These are phyloP conservation scores for Hyla sarda DNA, from an alignment of 2,113 vertebrate genomes.

Conservation along the genomic window DNA sequence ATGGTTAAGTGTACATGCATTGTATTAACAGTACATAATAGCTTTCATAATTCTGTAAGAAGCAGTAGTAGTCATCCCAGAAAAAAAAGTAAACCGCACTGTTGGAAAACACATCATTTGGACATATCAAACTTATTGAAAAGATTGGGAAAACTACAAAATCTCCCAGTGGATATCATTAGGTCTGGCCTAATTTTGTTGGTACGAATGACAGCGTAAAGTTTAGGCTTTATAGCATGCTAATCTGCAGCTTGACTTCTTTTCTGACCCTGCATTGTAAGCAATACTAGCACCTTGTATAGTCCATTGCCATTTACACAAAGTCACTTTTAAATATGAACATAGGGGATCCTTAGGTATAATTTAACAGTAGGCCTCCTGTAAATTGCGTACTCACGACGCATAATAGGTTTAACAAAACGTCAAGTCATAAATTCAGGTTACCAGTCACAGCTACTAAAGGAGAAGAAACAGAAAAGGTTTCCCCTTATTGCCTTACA, in stretches of 20 bases:
- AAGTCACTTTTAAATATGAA: conserved; percentile 7
- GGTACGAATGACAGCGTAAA: background rate
- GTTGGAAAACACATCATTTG: conserved; percentile 68
- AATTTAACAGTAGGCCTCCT: background rate
- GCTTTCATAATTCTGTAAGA: conserved; percentile 62
- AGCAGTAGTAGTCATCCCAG: conserved; percentile 63
- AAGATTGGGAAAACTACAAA: background rate
- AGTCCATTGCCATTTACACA: conserved; percentile 15
- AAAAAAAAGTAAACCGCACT: conserved; percentile 66
- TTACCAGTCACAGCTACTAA: background rate
- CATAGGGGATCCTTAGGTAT: background rate
- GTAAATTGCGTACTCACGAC: background rate
- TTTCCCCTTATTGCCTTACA: conserved; percentile 54
- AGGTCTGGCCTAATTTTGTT: background rate
- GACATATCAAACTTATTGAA: background rate
- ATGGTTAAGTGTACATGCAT: conserved; percentile 65
- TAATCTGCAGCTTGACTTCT: conserved; percentile 12
- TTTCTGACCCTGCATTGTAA: conserved; percentile 32
- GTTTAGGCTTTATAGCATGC: conserved; percentile 9
- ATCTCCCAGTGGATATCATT: background rate
- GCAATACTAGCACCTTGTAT: conserved; percentile 39
- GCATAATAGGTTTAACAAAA: background rate
- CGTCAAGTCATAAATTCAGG: conserved; percentile 10
- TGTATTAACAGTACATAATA: conserved; percentile 68
- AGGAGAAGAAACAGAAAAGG: background rate